Evolutionary conservation across 1,140 invertebrate genomes (phyloP), one percentile per base, ranked within the genome.

Genomic region (Brachionus asplanchnoidis): DNA sequence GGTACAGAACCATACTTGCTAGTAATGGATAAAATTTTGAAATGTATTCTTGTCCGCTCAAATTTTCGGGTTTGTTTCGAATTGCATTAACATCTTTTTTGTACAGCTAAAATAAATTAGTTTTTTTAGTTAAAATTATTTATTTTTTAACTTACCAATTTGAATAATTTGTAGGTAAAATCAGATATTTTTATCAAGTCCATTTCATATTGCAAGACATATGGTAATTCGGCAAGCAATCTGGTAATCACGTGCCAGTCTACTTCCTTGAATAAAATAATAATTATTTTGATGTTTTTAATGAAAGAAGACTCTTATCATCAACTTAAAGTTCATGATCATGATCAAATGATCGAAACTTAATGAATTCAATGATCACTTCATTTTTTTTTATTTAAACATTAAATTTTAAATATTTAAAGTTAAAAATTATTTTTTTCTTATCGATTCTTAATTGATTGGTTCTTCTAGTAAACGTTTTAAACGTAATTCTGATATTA

Each of bases 201-300:
- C 79, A 82, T 82, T 82, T 82, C 79, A 4, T 82, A 65, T 68
- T 82, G 79, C 36, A 82, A 40, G 2, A 82, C 53, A 36, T 82
- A 82, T 11, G 79, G 79, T 23, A 82, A 46, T 42, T 82, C 79
- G 20, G 56, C 2, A 2, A 82, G 20, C 3, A 82, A 26, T n/a
- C 26, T 36, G 7, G 53, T 82, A 20, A 82, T 60, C 20, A 82
- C 79, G 66, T 82, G 26, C 79, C 79, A 82, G 26, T 82, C 79
- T 20, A 40, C 8, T 46, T 82, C 79, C 65, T 82, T 60, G 11
- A 20, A 44, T 20, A 6, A 26, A 82, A 60, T 14, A 82, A 11
- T 50, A 12, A n/a, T 50, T 26, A 50, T 12, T 46, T 46, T 46
- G 44, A 6, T 12, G 44, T 46, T 46, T 46, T 46, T 3, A 6